These are phyloP conservation scores for Drosophila quadrilineata DNA, from an alignment of 1,140 invertebrate genomes.

Conservation along the genomic window DNA sequence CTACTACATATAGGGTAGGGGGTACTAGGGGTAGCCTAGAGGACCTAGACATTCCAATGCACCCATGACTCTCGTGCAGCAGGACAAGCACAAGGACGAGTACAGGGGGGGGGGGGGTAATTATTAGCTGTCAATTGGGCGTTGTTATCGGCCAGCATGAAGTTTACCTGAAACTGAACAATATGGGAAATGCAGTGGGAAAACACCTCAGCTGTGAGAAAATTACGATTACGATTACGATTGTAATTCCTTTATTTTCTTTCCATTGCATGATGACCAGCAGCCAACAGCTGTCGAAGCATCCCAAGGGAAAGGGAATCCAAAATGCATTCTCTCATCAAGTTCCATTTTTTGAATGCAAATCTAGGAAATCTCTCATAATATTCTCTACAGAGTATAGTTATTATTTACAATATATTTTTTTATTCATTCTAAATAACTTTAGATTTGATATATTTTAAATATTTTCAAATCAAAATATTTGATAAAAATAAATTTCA, in stretches of 20 bases:
- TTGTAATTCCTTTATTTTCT: slow-evolving; percentile 12
- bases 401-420: no score
- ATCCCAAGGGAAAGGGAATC: neutral
- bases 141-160: slow-evolving; percentile 59
- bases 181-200: slow-evolving; percentile 31
- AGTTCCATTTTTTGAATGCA: no score
- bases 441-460: no score
- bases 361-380: no score
- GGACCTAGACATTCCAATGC: slow-evolving; percentile 47
- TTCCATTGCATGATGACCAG: slow-evolving; percentile 8
- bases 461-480: no score
- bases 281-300: slow-evolving; percentile 6
- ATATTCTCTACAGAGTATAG: no score
- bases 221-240: no score
- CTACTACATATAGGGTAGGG: neutral
- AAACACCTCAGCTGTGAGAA: slow-evolving; percentile 49
- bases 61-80: slow-evolving; percentile 70
- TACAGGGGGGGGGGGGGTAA: slow-evolving; percentile 37
- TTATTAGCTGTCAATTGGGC: slow-evolving; percentile 75
- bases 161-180: slow-evolving; percentile 25
- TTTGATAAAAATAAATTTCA: no score
- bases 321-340: no score
- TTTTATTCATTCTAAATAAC: no score
- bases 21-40: neutral
- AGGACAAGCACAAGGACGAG: neutral